Base-by-base conservation (phyloP, 2,888 invertebrate species). In the Pheosia gnoma region DNA sequence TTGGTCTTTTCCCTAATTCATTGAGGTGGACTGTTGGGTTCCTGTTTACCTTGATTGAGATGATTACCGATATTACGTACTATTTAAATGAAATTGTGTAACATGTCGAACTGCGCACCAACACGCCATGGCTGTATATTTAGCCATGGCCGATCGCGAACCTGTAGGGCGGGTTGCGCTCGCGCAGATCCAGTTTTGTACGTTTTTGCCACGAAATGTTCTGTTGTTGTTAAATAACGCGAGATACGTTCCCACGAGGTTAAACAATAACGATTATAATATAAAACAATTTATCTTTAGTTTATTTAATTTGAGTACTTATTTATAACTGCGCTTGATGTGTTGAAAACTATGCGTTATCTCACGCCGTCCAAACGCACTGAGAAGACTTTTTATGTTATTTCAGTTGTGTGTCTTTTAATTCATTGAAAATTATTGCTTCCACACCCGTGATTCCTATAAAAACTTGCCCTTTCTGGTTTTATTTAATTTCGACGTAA, bases 171-270 rank as follows among this genome's bases (percentile, higher is more conserved):
- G 41, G 41, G 60, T 60, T 60, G 55, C 39, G 39, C 39, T 39
- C 36, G 37, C 55, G 55, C 55, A 7, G 39, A 39, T 55, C 55
- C 55, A 55, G 55, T 55, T 55, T 39, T 55, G 55, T 38, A 11
- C 55, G 37, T 52, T 62, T 59, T 65, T 70, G 62, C 70, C 75
- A 70, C 63, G 68, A 72, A 75, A 72, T 66, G 68, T 66, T 68
- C 66, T 73, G 72, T 72, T 63, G 71, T 63, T 68, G 71, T 74
- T 75, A 62, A 68, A 73, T 74, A 75, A 75, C 62, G 70, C 55
- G 53, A 39, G 55, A 37, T 36, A 5, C 47, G 69, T 74, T 74
- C 74, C 63, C 76, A 74, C 74, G 71, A 55, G 7, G 13, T 39
- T 39, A 10, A 6, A 55, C 55, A 39, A 55, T 55, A 25, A n/a